Evolutionary conservation across 2,113 vertebrate species (phyloP).

Genomic region (Myotis brandtii): DNA sequence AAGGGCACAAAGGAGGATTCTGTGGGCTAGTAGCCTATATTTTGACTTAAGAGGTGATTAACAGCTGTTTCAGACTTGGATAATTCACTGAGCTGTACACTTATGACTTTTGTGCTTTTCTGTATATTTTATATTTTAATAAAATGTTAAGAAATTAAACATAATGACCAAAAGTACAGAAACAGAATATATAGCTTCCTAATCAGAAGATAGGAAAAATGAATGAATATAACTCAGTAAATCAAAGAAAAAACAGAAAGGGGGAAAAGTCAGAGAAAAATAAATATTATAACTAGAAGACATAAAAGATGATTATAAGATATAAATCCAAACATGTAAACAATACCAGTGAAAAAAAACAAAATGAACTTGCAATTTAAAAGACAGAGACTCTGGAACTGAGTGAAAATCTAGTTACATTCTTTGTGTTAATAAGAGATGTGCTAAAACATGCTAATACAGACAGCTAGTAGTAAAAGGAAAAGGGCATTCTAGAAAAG

Average conservation of each 20-base stretch:
- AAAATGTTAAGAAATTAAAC: constrained; percentile 33
- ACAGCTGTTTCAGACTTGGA: not conserved
- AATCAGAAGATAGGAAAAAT: not conserved
- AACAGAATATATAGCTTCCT: constrained; percentile 34
- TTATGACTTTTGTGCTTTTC: not conserved
- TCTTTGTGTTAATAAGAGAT: constrained; percentile 28
- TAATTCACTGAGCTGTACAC: not conserved
- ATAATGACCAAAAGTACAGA: not conserved
- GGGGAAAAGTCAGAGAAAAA: not conserved
- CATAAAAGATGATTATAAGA: constrained; percentile 4
- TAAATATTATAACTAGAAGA: not conserved
- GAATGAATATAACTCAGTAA: constrained; percentile 5
- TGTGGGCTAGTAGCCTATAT: not conserved
- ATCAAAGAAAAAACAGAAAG: constrained; percentile 28
- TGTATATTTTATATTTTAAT: constrained; percentile 32
- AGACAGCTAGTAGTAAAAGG: constrained; percentile 44
- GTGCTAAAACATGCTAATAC: not conserved
- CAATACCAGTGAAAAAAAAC: constrained; percentile 19
- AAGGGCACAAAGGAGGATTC: not conserved
- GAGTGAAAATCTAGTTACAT: not conserved
- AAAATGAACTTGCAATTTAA: constrained; percentile 29
- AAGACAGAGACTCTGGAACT: not conserved
- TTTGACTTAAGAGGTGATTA: not conserved
- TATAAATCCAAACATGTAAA: not conserved
- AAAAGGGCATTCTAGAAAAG: constrained; percentile 36